Evolutionary conservation across 2,797 vertebrate species (phyloP), one percentile per base, ranked within the genome.

Genomic region (Helicolenus hilgendorfi): DNA sequence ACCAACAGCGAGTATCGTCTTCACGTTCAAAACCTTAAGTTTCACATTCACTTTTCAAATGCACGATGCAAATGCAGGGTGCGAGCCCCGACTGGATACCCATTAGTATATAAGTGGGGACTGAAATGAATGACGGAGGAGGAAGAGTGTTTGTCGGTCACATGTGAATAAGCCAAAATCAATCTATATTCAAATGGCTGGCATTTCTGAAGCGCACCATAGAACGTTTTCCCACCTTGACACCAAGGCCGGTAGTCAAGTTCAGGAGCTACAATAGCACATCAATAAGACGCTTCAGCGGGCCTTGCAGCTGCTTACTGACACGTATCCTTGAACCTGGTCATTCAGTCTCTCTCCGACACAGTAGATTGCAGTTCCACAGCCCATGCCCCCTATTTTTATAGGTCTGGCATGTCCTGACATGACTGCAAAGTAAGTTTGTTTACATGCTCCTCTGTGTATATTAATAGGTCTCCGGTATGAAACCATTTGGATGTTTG

Each of bases 391-490:
- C 11, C 15, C n/a, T 80, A 22, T 78, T 27, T 87, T 74, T 63
- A 69, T 22, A 41, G 41, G 20, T 49, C 69, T 45, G 27, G 22
- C 4, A 7, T 79, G 41, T 63, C 64, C 58, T 22, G 49, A 68
- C 59, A 20, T 33, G 72, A 29, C 75, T 35, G 38, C 14, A 29
- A 26, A 74, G 33, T 60, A 33, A 35, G 33, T 58, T 24, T 64
- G 35, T 70, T 78, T 55, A 60, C 15, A 36, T 24, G 75, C n/a
- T 27, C 38, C 26, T 75, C 65, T 72, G 35, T 31, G 65, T 78
- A 2, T 83, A 88, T 83, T 81, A 63, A 86, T 72, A 85, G 31
- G 8, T 36, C 26, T 63, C 67, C 63, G 58, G 69, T 60, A 11
- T 81, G 69, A 6, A 58, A 68, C 76, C 41, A 20, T 29, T 65